Conservation (phyloP, 1,140 invertebrate genomes). For the Leptopilina clavipes region DNA sequence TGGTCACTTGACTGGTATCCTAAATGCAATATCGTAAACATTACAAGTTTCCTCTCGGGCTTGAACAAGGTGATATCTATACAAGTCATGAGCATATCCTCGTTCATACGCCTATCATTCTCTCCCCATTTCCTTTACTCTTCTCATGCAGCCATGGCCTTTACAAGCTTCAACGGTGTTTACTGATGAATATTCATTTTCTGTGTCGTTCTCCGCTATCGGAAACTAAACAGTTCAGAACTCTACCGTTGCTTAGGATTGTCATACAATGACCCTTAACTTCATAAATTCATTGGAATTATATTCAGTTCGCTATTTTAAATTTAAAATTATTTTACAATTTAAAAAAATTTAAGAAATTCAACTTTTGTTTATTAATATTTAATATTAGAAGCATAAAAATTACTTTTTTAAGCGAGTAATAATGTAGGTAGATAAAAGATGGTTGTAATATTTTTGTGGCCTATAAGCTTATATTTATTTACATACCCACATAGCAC, state of each 20-base stretch:
- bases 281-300: neutral
- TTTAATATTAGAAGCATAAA: no score
- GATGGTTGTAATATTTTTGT: no score
- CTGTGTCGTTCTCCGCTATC: slow-evolving; percentile 37
- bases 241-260: neutral
- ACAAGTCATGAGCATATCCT: slow-evolving; percentile 51
- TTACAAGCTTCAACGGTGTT: slow-evolving; percentile 51
- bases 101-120: slow-evolving; percentile 36
- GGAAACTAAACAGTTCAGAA: neutral
- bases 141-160: slow-evolving; percentile 50
- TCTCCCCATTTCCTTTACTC: slow-evolving; percentile 15
- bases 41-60: slow-evolving; percentile 55
- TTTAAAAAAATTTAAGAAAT: no score
- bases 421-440: no score
- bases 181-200: slow-evolving; percentile 63
- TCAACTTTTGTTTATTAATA: no score
- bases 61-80: slow-evolving; percentile 51
- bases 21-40: slow-evolving; percentile 67
- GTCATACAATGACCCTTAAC: neutral
- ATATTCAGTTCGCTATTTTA: no score
- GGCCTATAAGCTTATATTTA: no score
- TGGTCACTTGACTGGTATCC: slow-evolving; percentile 65
- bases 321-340: no score
- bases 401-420: no score
- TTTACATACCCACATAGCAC: no score